Conservation (phyloP, 2,113 vertebrate genomes). For the Lates calcarifer region DNA sequence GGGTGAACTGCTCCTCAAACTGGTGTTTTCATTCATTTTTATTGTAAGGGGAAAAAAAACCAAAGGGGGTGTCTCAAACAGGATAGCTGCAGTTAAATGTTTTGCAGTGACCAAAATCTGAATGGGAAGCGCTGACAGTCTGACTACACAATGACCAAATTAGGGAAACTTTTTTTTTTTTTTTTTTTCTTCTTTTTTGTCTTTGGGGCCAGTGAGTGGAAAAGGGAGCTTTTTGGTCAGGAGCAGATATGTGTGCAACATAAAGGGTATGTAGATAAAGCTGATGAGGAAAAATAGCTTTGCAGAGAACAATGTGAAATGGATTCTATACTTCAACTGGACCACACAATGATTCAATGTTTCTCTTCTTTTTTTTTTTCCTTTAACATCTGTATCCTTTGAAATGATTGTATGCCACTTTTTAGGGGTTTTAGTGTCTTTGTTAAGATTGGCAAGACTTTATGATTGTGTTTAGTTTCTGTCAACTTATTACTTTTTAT, state of each 20-base stretch:
- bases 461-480: conserved; percentile 87
- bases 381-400: conserved; percentile 72
- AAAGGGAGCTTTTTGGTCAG: conserved; percentile 75
- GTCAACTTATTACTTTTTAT: conserved; percentile 89
- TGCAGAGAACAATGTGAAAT: conserved; percentile 86
- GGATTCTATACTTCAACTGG: conserved; percentile 86
- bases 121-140: conserved; percentile 66
- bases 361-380: conserved; percentile 66
- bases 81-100: conserved; percentile 82
- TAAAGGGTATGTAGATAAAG: conserved; percentile 68
- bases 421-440: conserved; percentile 79
- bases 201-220: conserved; percentile 76
- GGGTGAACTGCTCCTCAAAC: conserved; percentile 55
- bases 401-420: conserved; percentile 88
- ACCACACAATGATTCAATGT: conserved; percentile 82
- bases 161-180: conserved; percentile 76
- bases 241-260: conserved; percentile 74
- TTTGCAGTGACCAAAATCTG: conserved; percentile 89
- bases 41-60: conserved; percentile 75
- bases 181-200: conserved; percentile 77
- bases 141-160: conserved; percentile 79
- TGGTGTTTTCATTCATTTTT: conserved; percentile 59
- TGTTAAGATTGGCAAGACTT: conserved; percentile 83
- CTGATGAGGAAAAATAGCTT: conserved; percentile 69
- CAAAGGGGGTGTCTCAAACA: conserved; percentile 89